Base-by-base conservation (phyloP, 2,797 vertebrate species). In the Lithobates sylvaticus region DNA sequence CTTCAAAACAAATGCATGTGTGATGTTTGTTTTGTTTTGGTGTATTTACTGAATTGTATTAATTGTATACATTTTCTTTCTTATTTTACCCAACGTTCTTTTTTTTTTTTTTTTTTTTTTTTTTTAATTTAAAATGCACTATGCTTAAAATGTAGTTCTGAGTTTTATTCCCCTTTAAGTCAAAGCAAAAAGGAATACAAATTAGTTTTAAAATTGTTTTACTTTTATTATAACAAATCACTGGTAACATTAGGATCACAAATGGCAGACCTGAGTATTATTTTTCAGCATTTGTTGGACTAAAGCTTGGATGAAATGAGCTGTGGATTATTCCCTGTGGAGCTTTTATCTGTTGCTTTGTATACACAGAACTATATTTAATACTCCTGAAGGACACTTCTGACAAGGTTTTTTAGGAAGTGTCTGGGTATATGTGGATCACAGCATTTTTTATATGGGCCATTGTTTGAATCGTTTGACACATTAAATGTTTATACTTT, bases 361-460 rank as follows among this genome's bases (percentile, higher is more conserved):
- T 87, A 42, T 78, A 87, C 44, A 72, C 76, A 44, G 58, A 76
- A 78, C 85, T 83, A 75, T 83, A 84, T 84, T 87, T 87, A 87
- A 87, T 83, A 65, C 81, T 78, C 76, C 81, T 87, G 26, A 74
- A 84, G 15, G 50, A 54, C 50, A 54, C 50, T 16, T 18, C 50
- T 54, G 50, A 68, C 75, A 81, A 87, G 61, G 69, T 87, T 54
- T 87, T 39, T 78, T 70, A 34, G 32, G 42, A 84, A 84, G 81
- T 36, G 61, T 75, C 71, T 83, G n/a, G 39, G 78, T 50, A 72
- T 58, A 61, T 81, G 78, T 86, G 78, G 36, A 75, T 76, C 54
- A 47, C 78, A 81, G 65, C 65, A 69, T 86, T 81, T 76, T 81
- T 47, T 47, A 10, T 12, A 3, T 12, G 1, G 10, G 44, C 44